Base-by-base conservation (phyloP, 2,797 vertebrate genomes). In the Phoebastria nigripes region DNA sequence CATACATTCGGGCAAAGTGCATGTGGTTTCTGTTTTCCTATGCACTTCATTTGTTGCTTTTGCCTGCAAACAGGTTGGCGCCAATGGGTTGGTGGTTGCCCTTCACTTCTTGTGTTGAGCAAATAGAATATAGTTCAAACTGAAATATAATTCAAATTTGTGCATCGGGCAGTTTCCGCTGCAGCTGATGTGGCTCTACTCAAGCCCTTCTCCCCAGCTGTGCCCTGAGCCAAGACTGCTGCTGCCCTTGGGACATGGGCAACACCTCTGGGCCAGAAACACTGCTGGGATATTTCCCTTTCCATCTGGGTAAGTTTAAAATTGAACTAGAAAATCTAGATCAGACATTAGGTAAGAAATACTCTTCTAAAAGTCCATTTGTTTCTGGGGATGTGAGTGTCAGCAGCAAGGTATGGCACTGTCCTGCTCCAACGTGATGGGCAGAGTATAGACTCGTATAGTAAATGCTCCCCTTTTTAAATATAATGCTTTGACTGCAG, bases 51-150 rank as follows among this genome's bases (percentile, higher is more conserved):
- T 35, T 61, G 25, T 44, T 82, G 41, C 28, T 67, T 67, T 67
- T 91, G 29, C 58, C 46, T 71, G 29, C 41, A 35, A 11, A 37
- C 18, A 15, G 31, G 5, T n/a, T 4, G 1, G 12, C 13, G 6
- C 11, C 0, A 0, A 8, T 4, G n/a, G 12, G 2, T 12, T 69
- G 25, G 17, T 61, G 39, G 3, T 17, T 62, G 25, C 51, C 11
- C 22, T 78, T 79, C 9, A 1, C 15, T n/a, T 76, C 21, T 26
- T 5, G 1, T 21, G 15, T n/a, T 56, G 13, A 51, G 31, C 35
- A 84, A 63, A 59, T 26, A 16, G 17, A 46, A 8, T 12, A 5
- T 58, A 12, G 11, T 89, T 65, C 4, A 33, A 26, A 39, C 5
- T 20, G 14, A 49, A 55, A 51, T 59, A 1, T 3, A 37, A 37